Conservation (phyloP, 1,140 invertebrate species). For the Chelonus insularis region DNA sequence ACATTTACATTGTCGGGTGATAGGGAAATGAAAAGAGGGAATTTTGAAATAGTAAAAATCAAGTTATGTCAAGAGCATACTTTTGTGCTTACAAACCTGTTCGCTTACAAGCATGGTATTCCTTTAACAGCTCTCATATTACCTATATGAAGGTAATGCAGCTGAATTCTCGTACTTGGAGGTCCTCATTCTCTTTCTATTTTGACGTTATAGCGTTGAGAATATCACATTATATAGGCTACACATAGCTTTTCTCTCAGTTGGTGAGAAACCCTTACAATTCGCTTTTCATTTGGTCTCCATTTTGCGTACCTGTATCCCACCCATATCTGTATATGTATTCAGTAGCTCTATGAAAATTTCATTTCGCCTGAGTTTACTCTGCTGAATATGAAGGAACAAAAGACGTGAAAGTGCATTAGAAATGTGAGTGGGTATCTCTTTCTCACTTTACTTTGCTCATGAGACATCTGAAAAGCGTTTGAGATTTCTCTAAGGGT, state of each 20-base stretch:
- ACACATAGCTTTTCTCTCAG: neutral
- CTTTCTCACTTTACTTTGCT: no score
- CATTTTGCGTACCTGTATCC: neutral
- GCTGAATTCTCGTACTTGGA: neutral
- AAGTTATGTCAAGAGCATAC: slow-evolving; percentile 5
- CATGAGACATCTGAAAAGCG: no score
- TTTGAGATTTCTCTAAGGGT: no score
- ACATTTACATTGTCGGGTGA: neutral
- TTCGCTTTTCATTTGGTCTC: slow-evolving; percentile 14
- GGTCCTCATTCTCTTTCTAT: no score
- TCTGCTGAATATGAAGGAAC: slow-evolving; percentile 5
- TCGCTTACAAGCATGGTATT: neutral
- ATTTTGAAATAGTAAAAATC: neutral
- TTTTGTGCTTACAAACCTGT: neutral
- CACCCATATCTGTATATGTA: neutral
- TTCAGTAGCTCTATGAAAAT: slow-evolving; percentile 4
- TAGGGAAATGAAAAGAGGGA: neutral
- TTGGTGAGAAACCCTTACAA: slow-evolving; percentile 6
- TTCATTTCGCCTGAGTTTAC: slow-evolving; percentile 22
- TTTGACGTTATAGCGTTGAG: neutral
- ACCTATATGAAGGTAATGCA: slow-evolving; percentile 8
- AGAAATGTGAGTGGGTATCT: slow-evolving; percentile 17
- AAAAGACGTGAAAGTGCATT: slow-evolving; percentile 25
- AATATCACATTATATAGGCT: slow-evolving; percentile 3
- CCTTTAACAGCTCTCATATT: neutral